phyloP scores from a whole-genome alignment of 2,797 vertebrate genomes.

The Eleutherodactylus coqui region DNA sequence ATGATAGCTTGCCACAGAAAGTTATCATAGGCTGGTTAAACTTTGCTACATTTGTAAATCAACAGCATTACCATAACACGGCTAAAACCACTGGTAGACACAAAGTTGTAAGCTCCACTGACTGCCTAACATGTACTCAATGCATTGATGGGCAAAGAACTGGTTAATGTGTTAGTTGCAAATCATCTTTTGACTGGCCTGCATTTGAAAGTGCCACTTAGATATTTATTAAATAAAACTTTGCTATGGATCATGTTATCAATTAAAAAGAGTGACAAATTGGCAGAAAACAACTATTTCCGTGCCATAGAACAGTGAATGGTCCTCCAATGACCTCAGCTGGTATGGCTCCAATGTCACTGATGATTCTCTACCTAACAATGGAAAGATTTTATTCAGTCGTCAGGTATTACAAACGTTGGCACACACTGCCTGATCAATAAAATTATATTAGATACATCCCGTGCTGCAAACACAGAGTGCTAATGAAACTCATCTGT shows the following conservation, averaged over 20 bases:
- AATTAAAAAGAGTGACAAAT: slow-evolving; percentile 33
- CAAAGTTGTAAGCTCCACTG: too few species aligned
- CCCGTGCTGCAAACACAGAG: slow-evolving; percentile 66
- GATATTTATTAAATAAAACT: slow-evolving; percentile 17
- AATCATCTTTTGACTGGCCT: not conserved
- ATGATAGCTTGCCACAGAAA: too few species aligned
- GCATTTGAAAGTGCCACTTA: not conserved
- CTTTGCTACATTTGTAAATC: too few species aligned
- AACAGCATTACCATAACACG: not conserved
- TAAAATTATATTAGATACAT: slow-evolving; percentile 64
- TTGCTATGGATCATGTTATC: not conserved
- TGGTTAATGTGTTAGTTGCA: not conserved
- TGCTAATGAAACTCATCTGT: slow-evolving; percentile 68
- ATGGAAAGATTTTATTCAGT: slow-evolving; percentile 51
- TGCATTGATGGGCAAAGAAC: not conserved
- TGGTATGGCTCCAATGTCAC: slow-evolving; percentile 16
- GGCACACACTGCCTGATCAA: slow-evolving; percentile 64
- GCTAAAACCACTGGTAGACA: not conserved
- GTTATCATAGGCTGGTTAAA: too few species aligned
- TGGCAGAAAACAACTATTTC: slow-evolving; percentile 19
- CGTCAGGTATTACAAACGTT: slow-evolving; percentile 56
- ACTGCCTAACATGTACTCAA: not conserved
- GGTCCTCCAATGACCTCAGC: slow-evolving; percentile 20
- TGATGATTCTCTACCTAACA: slow-evolving; percentile 28
- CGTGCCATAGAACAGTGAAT: not conserved